Evolutionary conservation across 1,140 invertebrate genomes (phyloP), one percentile per base, ranked within the genome.

Genomic region (Ceratoteleas bidentatus): DNA sequence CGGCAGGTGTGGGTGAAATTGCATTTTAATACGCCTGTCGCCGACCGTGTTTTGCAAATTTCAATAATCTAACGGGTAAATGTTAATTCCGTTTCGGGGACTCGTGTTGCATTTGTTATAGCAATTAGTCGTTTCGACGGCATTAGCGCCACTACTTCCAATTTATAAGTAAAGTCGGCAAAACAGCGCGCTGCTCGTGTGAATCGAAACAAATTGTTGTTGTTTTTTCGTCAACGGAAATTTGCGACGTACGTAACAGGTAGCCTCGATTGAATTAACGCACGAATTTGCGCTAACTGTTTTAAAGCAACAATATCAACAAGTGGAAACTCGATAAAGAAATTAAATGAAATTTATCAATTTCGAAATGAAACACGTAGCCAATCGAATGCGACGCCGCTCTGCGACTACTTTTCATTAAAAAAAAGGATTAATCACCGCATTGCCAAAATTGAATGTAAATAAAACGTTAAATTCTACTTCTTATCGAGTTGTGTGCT

Each of bases 11-110:
- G 9, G n/a, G 58, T 53, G 54, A 75, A 60, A 65, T 75, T 75
- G 61, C 53, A 66, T 65, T 75, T 75, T 66, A 75, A 75, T 75
- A 53, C 38, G 43, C 6, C 57, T 64, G 60, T 58, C 56, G 61
- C 15, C 61, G 11, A 58, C n/a, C 34, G 33, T 74, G 61, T 74
- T 74, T 58, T 58, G 15, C 50, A 53, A 57, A 65, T 65, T 65
- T 65, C 53, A 64, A 58, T 65, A 58, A 15, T 56, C 54, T 58
- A 74, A 72, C 36, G 13, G 47, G 10, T 40, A 61, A 72, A 72
- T 62, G 47, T 60, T 70, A 60, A 53, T 53, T 53, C 11, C 43
- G 36, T 1, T 52, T 70, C 36, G 0, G 45, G 6, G 7, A 57
- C 47, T 58, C 8, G 34, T 14, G 8, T 56, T 68, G 32, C 32